Conservation (phyloP, 2,113 vertebrate species). For the Vanacampus margaritifer region DNA sequence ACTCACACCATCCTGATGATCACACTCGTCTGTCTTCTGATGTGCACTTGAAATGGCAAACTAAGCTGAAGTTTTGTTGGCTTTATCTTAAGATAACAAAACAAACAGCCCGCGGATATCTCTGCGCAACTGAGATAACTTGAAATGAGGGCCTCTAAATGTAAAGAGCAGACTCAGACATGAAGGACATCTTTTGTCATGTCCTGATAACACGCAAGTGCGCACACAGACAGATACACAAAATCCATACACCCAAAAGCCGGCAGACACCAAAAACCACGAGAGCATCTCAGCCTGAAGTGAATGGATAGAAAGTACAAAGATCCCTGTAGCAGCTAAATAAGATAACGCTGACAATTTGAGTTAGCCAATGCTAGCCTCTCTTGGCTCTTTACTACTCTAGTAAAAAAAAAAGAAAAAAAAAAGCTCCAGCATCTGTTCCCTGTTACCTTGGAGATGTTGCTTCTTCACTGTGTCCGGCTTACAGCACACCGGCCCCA, state of each 20-base stretch:
- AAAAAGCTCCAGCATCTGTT: slow-evolving; percentile 52
- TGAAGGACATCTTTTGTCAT: slow-evolving; percentile 12
- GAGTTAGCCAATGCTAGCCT: background rate
- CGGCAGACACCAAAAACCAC: slow-evolving; percentile 5
- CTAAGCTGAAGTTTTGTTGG: background rate
- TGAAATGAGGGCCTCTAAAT: slow-evolving; percentile 6
- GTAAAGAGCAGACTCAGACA: slow-evolving; percentile 12
- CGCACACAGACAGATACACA: slow-evolving; percentile 5
- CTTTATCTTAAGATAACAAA: too few relatives aligned
- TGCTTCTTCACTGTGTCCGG: slow-evolving; percentile 53
- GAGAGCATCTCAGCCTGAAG: slow-evolving; percentile 9
- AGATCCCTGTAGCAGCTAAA: slow-evolving; percentile 26
- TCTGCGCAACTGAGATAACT: slow-evolving; percentile 5
- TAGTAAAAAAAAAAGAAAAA: too few relatives aligned
- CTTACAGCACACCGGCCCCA: slow-evolving; percentile 73
- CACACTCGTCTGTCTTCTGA: slow-evolving; percentile 16
- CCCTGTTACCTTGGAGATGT: slow-evolving; percentile 69
- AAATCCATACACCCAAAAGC: slow-evolving; percentile 18
- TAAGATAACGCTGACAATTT: slow-evolving; percentile 21
- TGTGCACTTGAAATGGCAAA: background rate
- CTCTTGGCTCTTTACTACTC: slow-evolving; percentile 19
- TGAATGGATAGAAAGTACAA: slow-evolving; percentile 12
- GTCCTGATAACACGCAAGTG: slow-evolving; percentile 12
- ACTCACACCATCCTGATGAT: slow-evolving; percentile 54
- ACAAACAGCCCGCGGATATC: background rate